Base-by-base conservation (phyloP, 2,888 invertebrate genomes). In the Eupithecia insigniata region DNA sequence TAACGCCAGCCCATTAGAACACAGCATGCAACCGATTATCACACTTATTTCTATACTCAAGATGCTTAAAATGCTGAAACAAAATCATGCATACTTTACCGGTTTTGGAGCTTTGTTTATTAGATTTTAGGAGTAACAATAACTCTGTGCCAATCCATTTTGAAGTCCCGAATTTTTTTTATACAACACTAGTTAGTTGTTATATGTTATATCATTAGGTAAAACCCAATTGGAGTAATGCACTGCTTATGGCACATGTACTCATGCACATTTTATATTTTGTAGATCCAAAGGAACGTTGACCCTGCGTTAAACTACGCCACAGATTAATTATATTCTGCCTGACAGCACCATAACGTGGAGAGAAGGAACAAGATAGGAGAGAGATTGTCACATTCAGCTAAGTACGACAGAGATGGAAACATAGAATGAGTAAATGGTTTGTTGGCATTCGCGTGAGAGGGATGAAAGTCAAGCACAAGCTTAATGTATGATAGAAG, bases 11-110 rank as follows among this genome's bases (percentile, higher is more conserved):
- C 62, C 26, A 69, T 70, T 78, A 76, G 76, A 76, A 81, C 84
- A 79, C 79, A 72, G 69, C 76, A 79, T 84, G 85, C 85, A 80
- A 79, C 79, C 78, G 71, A 81, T 76, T 75, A 67, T 66, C 77
- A 80, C 75, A 77, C 76, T 73, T 80, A 78, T 69, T n/a, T 67
- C 69, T 51, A 73, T 58, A 66, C 64, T 14, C 72, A 78, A 72
- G 76, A 78, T 76, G 77, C 76, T 73, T 77, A 81, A 70, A 73
- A 81, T 81, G 82, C 81, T 73, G 72, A 71, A 72, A 66, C 61
- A 77, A 58, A 39, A 58, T 28, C 79, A 77, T 79, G 79, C 78
- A 55, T 51, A 77, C 75, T 71, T 72, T 76, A 76, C 79, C 75
- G 70, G 65, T 61, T 61, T 26, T 3, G 67, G 34, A 28, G 6